Evolutionary conservation across 1,140 invertebrate genomes (phyloP).

Genomic region (Ptiloglossa arizonensis): DNA sequence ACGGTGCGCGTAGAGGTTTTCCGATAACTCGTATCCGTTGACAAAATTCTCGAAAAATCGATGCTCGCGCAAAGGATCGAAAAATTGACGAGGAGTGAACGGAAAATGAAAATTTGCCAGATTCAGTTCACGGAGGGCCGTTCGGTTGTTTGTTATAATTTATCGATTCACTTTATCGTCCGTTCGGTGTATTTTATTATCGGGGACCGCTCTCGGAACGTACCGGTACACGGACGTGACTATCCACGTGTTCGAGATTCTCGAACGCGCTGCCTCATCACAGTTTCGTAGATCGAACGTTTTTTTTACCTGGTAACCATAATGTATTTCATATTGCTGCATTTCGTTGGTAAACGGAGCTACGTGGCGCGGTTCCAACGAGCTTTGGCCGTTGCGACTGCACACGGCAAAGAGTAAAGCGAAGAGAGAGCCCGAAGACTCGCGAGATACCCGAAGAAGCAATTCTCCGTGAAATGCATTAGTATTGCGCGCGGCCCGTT

Average conservation of each 20-base stretch:
- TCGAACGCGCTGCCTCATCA: background rate
- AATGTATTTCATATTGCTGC: slow-evolving; percentile 73
- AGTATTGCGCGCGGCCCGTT: slow-evolving; percentile 39
- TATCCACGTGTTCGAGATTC: background rate
- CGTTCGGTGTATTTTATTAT: too few species aligned
- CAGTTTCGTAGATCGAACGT: slow-evolving; percentile 47
- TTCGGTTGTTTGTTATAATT: background rate
- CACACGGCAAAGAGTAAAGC: slow-evolving; percentile 64
- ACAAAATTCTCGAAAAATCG: too few species aligned
- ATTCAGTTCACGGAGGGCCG: too few species aligned
- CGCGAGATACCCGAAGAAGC: slow-evolving; percentile 68
- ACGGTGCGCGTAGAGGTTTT: too few species aligned
- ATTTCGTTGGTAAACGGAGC: slow-evolving; percentile 62
- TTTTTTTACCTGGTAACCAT: slow-evolving; percentile 61
- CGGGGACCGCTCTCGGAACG: background rate
- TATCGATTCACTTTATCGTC: too few species aligned
- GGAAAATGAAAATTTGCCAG: too few species aligned
- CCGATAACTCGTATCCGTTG: too few species aligned
- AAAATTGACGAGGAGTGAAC: too few species aligned
- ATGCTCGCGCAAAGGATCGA: too few species aligned
- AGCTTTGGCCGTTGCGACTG: slow-evolving; percentile 69
- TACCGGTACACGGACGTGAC: background rate
- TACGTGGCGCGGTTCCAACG: slow-evolving; percentile 74
- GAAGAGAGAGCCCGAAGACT: slow-evolving; percentile 32
- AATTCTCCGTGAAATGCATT: slow-evolving; percentile 68